Percentiles rank a stretch among this genome's conserved stretches.
phyloP scores from a whole-genome alignment of 2,888 invertebrate species.

The Meghimatium bilineatum region DNA sequence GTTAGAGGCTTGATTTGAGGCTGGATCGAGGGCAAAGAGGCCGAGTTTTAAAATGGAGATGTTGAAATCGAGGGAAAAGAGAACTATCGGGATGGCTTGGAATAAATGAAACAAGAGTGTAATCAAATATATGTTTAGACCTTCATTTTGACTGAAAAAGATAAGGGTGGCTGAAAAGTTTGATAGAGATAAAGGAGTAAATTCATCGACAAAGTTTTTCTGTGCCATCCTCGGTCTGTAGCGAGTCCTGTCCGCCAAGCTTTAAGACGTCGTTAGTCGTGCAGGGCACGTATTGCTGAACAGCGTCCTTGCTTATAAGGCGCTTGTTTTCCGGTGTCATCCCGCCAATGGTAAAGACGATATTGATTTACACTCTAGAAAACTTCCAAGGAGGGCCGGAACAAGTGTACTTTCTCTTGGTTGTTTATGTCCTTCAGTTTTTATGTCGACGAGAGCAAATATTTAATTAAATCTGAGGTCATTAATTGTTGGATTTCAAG shows the following conservation, averaged over 20 bases:
- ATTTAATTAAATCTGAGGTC: slow-evolving; percentile 17
- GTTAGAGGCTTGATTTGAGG: slow-evolving; percentile 15
- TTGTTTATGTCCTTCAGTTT: background rate
- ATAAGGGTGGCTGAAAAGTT: background rate
- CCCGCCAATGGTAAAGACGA: background rate
- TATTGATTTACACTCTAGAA: slow-evolving; percentile 16
- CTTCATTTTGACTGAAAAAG: background rate
- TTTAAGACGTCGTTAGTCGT: slow-evolving; percentile 33
- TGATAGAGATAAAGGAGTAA: background rate
- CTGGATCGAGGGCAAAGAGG: slow-evolving; percentile 17
- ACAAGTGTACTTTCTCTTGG: background rate
- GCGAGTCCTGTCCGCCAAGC: background rate
- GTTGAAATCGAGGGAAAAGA: background rate
- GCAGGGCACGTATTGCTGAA: slow-evolving; percentile 21
- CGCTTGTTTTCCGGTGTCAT: slow-evolving; percentile 7
- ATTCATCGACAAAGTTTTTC: background rate
- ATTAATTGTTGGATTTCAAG: background rate
- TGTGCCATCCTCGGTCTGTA: background rate
- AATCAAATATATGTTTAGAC: slow-evolving; percentile 34
- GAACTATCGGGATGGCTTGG: slow-evolving; percentile 22
- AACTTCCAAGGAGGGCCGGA: background rate
- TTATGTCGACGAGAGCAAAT: background rate
- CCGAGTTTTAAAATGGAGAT: background rate
- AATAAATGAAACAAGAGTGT: slow-evolving; percentile 34
- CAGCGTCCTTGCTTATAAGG: slow-evolving; percentile 4